These are phyloP conservation scores for Falco rusticolus DNA, from an alignment of 2,797 vertebrate genomes.

Conservation along the genomic window DNA sequence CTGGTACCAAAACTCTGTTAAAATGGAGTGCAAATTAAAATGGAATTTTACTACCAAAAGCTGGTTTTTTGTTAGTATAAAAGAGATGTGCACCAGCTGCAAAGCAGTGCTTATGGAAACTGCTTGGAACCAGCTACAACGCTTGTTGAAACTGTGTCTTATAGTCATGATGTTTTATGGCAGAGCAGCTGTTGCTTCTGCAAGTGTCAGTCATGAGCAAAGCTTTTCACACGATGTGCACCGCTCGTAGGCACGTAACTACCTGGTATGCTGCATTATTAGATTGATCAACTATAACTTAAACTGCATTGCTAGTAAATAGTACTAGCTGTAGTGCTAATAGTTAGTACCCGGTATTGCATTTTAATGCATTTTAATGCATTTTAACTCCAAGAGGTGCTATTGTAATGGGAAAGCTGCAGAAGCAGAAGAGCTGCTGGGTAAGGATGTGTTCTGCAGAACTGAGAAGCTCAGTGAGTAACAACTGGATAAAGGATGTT, in stretches of 20 bases:
- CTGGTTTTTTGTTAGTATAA: not conserved
- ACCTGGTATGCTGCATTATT: fast-evolving
- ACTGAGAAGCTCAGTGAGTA: not conserved
- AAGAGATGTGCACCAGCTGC: too few species aligned
- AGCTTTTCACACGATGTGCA: fast-evolving
- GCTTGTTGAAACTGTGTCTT: not conserved
- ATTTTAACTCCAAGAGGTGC: not conserved
- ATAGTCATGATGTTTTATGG: fast-evolving
- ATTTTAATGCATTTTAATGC: not conserved
- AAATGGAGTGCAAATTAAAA: not conserved
- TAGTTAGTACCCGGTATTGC: not conserved
- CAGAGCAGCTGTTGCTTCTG: not conserved
- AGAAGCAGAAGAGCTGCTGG: not conserved
- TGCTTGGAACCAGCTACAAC: fast-evolving
- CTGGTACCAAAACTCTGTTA: not conserved
- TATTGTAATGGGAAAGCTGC: not conserved
- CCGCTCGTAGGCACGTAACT: fast-evolving
- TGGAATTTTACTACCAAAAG: fast-evolving
- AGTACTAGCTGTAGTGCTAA: fast-evolving
- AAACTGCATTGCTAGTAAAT: not conserved
- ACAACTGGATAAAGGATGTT: not conserved
- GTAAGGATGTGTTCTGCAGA: not conserved
- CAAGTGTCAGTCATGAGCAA: fast-evolving
- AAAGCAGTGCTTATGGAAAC: not conserved
- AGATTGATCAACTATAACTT: fast-evolving